Conservation (phyloP, 1,140 invertebrate genomes). For the Nymphalis io region DNA sequence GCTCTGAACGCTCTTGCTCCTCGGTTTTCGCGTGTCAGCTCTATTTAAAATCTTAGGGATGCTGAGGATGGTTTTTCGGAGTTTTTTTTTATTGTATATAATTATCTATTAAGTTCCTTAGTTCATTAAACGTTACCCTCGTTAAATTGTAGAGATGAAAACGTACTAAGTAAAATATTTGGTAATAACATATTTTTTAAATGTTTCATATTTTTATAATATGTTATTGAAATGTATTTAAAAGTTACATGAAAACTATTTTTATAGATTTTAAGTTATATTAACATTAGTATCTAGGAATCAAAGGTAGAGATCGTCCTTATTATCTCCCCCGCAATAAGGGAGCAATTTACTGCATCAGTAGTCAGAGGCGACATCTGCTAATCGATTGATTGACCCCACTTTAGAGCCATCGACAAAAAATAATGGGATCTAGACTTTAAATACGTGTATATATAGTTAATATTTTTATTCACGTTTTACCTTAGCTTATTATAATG, state of each 20-base stretch:
- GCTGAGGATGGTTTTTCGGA: slow-evolving; percentile 25
- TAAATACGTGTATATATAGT: slow-evolving; percentile 47
- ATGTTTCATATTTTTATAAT: too few relatives aligned
- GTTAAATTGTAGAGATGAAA: too few relatives aligned
- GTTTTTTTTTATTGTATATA: not conserved
- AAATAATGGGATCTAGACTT: slow-evolving; percentile 47
- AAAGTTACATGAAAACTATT: too few relatives aligned
- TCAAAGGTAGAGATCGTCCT: slow-evolving; percentile 42
- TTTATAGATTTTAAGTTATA: not conserved
- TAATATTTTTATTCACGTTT: slow-evolving; percentile 7
- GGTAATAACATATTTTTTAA: too few relatives aligned
- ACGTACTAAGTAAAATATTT: too few relatives aligned
- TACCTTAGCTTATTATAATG: too few relatives aligned
- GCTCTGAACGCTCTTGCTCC: slow-evolving; percentile 55
- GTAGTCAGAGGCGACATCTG: slow-evolving; percentile 74
- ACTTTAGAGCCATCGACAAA: slow-evolving; percentile 62
- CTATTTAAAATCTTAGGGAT: slow-evolving; percentile 36
- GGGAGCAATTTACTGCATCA: slow-evolving; percentile 73
- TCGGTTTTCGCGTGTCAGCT: slow-evolving; percentile 64
- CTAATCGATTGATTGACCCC: slow-evolving; percentile 78
- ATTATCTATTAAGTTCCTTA: too few relatives aligned
- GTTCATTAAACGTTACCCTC: too few relatives aligned
- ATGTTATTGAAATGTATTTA: too few relatives aligned
- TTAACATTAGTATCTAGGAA: slow-evolving; percentile 3
- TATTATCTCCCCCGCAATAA: slow-evolving; percentile 57